Percentiles rank a stretch among this genome's conserved stretches.
phyloP scores from a whole-genome alignment of 2,888 invertebrate species.

The Shargacucullia verbasci region DNA sequence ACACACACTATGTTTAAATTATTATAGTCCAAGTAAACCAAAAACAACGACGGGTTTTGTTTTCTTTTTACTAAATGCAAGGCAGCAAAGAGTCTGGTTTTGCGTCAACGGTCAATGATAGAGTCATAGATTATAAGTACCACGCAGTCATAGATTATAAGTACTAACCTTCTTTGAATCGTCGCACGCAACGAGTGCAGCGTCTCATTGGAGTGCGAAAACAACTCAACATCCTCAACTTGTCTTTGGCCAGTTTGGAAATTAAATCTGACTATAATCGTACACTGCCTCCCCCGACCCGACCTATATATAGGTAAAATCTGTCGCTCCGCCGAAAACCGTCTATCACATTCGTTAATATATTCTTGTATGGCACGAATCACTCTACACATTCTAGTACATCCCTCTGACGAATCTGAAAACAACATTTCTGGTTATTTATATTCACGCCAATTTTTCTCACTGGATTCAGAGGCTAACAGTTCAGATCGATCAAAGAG shows the following conservation, averaged over 20 bases:
- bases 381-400: slow-evolving; percentile 95
- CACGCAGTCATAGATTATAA: not conserved
- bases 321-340: slow-evolving; percentile 95
- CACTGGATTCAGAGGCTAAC: too few relatives aligned
- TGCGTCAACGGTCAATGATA: too few relatives aligned
- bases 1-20: too few relatives aligned
- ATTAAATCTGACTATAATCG: slow-evolving; percentile 93
- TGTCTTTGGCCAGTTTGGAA: slow-evolving; percentile 96
- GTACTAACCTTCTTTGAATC: slow-evolving; percentile 90
- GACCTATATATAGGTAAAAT: slow-evolving; percentile 97
- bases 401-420: slow-evolving; percentile 80
- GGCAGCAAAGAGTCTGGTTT: too few relatives aligned
- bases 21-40: too few relatives aligned
- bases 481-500: too few relatives aligned
- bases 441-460: too few relatives aligned
- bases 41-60: too few relatives aligned
- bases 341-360: slow-evolving; percentile 97
- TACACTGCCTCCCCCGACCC: slow-evolving; percentile 96
- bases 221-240: slow-evolving; percentile 97
- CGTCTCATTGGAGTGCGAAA: slow-evolving; percentile 98
- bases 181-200: slow-evolving; percentile 95
- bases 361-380: slow-evolving; percentile 98
- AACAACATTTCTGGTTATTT: slow-evolving; percentile 23
- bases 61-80: too few relatives aligned
- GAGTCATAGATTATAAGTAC: too few relatives aligned